Conservation (phyloP, 2,113 vertebrate genomes). For the Nothoprocta perdicaria region DNA sequence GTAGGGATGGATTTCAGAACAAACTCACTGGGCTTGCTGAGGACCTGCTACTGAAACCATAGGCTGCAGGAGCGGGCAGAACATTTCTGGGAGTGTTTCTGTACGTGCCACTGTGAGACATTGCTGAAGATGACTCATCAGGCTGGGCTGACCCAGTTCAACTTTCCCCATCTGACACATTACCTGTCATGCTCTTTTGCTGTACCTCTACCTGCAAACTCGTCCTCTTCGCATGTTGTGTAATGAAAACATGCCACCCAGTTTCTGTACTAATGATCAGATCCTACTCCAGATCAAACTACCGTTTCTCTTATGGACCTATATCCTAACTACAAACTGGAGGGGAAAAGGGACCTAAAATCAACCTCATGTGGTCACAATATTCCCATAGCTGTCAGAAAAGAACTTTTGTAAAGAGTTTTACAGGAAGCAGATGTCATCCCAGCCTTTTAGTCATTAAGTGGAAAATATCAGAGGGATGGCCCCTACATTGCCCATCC, state of each 20-base stretch:
- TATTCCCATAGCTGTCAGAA: neutral
- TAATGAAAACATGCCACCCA: neutral
- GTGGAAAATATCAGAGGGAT: neutral
- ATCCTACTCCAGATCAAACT: neutral
- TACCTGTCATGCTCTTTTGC: neutral
- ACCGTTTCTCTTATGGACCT: neutral
- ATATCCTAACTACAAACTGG: neutral
- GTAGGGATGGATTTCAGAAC: neutral
- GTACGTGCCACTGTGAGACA: neutral
- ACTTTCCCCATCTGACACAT: neutral
- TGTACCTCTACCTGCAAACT: neutral
- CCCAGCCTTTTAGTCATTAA: neutral
- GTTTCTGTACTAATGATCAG: neutral
- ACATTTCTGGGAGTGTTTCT: neutral
- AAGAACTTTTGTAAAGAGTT: neutral
- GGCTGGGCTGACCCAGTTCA: neutral
- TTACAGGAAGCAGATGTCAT: rapidly evolving
- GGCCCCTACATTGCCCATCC: neutral
- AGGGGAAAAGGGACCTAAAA: neutral
- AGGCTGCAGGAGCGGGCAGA: neutral
- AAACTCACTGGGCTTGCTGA: rapidly evolving
- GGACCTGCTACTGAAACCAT: neutral
- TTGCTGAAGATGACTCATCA: neutral
- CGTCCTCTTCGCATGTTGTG: neutral
- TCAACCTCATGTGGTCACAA: rapidly evolving